Evolutionary conservation across 2,797 vertebrate genomes (phyloP).

Genomic region (Hoplostethus atlanticus): DNA sequence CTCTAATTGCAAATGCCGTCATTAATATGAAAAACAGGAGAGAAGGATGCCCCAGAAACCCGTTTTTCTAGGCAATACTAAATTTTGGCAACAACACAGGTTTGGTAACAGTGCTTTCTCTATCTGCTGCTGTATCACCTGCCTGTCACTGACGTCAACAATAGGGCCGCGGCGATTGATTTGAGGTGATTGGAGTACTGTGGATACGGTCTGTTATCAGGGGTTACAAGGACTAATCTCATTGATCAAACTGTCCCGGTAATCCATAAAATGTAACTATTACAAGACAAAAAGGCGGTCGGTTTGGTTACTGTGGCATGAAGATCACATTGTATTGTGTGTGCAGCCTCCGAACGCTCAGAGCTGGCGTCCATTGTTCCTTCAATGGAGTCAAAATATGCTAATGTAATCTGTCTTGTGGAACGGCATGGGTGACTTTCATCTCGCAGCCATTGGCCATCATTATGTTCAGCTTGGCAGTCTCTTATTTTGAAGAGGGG

Average conservation of each 20-base stretch:
- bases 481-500: slow-evolving; percentile 32
- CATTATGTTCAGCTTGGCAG: slow-evolving; percentile 55
- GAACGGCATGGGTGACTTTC: slow-evolving; percentile 62
- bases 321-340: neutral
- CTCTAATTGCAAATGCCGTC: no score
- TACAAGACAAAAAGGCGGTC: neutral
- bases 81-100: no score
- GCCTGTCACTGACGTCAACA: no score
- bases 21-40: neutral
- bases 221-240: neutral
- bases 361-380: slow-evolving; percentile 18
- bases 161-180: no score
- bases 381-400: slow-evolving; percentile 44
- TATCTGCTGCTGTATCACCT: no score
- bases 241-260: neutral
- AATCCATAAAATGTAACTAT: neutral
- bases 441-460: slow-evolving; percentile 66
- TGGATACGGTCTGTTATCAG: neutral
- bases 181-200: no score
- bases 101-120: no score
- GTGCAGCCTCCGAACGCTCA: neutral
- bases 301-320: neutral
- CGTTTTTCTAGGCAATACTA: no score
- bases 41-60: no score
- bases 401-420: slow-evolving; percentile 58